Conservation (phyloP, 2,113 vertebrate species). For the Vombatus ursinus region DNA sequence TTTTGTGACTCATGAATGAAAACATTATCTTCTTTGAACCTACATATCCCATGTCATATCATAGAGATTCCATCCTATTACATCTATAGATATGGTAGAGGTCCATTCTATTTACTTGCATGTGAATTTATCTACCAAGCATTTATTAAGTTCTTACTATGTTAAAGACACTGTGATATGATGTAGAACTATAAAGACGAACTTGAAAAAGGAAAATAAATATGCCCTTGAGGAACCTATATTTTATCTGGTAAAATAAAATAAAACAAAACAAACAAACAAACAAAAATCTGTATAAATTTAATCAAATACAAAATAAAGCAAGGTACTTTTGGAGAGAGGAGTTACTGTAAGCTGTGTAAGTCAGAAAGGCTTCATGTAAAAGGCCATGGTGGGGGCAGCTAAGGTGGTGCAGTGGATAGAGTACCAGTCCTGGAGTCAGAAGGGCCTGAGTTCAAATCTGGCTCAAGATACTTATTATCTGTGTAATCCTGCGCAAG, state of each 20-base stretch:
- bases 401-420: no score
- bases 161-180: not conserved
- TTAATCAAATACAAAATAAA: not conserved
- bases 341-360: not conserved
- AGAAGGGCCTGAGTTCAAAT: no score
- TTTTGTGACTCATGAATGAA: no score
- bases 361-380: no score
- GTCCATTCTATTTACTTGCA: not conserved
- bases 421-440: no score
- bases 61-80: not conserved
- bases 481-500: no score
- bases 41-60: not conserved
- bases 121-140: not conserved
- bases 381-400: no score
- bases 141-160: not conserved
- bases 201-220: no score
- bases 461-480: no score
- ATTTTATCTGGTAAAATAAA: not conserved
- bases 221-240: not conserved
- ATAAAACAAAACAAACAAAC: no score
- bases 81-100: not conserved
- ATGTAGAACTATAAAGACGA: not conserved
- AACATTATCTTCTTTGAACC: not conserved
- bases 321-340: not conserved
- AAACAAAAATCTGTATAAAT: not conserved